Percentiles rank a stretch among this genome's conserved stretches.
Conservation (phyloP, 2,797 vertebrate species). For the Botia almorhae region DNA sequence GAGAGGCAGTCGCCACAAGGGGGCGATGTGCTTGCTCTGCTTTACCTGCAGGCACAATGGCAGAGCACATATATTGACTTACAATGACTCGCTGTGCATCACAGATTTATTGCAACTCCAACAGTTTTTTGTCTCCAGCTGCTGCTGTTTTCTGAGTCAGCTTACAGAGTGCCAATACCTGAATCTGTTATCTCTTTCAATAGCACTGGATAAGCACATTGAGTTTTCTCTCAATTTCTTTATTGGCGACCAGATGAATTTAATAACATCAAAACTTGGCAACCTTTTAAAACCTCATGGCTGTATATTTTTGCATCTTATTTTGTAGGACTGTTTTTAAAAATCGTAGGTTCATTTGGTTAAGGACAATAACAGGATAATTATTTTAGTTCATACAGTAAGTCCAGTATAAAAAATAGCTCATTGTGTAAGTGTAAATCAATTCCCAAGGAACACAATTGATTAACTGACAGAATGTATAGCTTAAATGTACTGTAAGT, state of each 20-base stretch:
- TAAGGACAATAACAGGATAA: not conserved
- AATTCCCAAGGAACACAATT: too few species aligned
- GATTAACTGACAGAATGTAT: too few species aligned
- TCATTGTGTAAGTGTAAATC: too few species aligned
- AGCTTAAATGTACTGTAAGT: too few species aligned
- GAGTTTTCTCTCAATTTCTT: slow-evolving; percentile 19
- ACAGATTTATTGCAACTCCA: not conserved
- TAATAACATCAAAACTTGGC: slow-evolving; percentile 54
- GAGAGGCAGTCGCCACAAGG: slow-evolving; percentile 88
- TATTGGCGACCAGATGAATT: slow-evolving; percentile 35
- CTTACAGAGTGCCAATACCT: not conserved
- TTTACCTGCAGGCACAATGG: slow-evolving; percentile 71
- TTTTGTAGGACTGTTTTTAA: slow-evolving; percentile 10
- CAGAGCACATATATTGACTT: not conserved
- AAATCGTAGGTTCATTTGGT: slow-evolving; percentile 1
- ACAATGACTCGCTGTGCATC: not conserved
- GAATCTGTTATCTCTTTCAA: slow-evolving; percentile 13
- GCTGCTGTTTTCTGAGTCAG: not conserved
- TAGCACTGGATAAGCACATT: slow-evolving; percentile 30
- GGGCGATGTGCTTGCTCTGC: slow-evolving; percentile 82
- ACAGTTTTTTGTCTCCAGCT: slow-evolving; percentile 1
- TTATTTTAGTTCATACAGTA: not conserved
- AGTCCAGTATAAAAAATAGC: not conserved
- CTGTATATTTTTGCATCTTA: not conserved
- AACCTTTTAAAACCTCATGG: slow-evolving; percentile 52